Evolutionary conservation across 92 coral and sea anemone species (phyloP).

Genomic region (Pocillopora meandrina): DNA sequence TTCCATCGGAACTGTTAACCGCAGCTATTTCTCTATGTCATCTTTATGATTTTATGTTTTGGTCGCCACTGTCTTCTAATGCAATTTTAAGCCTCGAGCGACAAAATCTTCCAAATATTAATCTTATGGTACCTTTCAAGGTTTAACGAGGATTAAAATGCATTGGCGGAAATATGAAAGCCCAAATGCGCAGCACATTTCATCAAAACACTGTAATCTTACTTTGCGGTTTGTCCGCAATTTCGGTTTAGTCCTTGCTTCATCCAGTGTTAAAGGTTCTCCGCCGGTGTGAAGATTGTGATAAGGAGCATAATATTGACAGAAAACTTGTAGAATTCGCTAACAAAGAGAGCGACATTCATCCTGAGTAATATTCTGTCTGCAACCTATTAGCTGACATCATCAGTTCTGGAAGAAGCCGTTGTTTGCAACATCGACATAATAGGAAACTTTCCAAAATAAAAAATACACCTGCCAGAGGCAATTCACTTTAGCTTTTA

Average conservation of each 20-base stretch:
- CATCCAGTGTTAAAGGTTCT: conserved; percentile 6
- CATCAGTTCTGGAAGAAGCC: neutral
- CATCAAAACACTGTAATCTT: conserved; percentile 29
- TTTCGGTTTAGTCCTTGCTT: conserved; percentile 21
- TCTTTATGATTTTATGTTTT: neutral
- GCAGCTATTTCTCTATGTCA: conserved; percentile 24
- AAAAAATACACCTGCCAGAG: conserved; percentile 38
- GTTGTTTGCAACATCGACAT: neutral
- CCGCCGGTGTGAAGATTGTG: conserved; percentile 11
- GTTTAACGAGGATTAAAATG: conserved; percentile 35
- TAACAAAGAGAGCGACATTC: neutral
- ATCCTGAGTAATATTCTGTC: neutral
- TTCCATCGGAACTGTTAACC: conserved; percentile 31
- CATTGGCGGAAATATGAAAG: conserved; percentile 39
- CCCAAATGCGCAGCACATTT: conserved; percentile 37
- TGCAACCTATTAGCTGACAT: neutral
- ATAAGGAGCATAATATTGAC: neutral
- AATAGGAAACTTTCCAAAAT: conserved; percentile 12
- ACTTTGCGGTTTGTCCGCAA: conserved; percentile 40
- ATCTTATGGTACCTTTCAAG: conserved; percentile 21
- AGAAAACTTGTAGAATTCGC: neutral
- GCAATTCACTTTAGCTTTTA: conserved; percentile 9
- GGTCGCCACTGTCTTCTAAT: neutral
- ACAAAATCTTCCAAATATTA: conserved; percentile 15
- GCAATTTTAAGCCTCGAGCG: conserved; percentile 16